These are phyloP conservation scores for Anastrepha ludens DNA, from an alignment of 1,140 invertebrate species.

Conservation along the genomic window DNA sequence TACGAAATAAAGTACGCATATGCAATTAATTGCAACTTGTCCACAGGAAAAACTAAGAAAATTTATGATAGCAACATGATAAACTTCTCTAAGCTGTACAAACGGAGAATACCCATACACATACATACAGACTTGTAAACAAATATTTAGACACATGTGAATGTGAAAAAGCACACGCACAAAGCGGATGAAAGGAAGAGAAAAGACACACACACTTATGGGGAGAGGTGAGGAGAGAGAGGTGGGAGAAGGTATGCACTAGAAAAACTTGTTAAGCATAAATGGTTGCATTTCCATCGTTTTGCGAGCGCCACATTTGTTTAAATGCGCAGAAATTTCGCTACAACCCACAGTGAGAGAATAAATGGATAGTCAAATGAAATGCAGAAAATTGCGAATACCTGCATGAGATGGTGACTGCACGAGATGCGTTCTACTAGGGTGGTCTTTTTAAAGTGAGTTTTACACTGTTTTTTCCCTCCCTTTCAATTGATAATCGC, in stretches of 20 bases:
- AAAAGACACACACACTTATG: not conserved
- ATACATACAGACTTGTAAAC: not conserved
- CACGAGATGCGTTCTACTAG: not conserved
- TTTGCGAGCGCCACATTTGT: constrained; percentile 17
- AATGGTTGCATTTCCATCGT: constrained; percentile 8
- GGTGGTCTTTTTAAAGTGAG: not conserved
- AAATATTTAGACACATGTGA: not conserved
- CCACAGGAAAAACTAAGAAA: constrained; percentile 48
- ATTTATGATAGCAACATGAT: constrained; percentile 51
- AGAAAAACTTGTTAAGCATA: not conserved
- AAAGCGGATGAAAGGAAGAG: constrained; percentile 33
- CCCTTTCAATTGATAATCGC: too few species aligned
- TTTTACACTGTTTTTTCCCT: too few species aligned
- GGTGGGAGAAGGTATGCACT: not conserved
- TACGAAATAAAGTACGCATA: constrained; percentile 8
- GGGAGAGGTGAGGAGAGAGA: not conserved
- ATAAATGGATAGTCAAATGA: not conserved
- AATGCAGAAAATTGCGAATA: not conserved
- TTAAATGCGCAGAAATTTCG: not conserved
- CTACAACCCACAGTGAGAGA: not conserved
- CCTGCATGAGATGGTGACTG: not conserved
- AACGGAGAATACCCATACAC: not conserved
- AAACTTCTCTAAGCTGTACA: constrained; percentile 29
- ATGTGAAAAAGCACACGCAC: not conserved
- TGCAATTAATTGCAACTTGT: constrained; percentile 51